A percentile compares a stretch with the other conserved stretches of the same genome.
Evolutionary conservation across 2,113 vertebrate genomes (phyloP).

Genomic region (Hemichromis elongatus): DNA sequence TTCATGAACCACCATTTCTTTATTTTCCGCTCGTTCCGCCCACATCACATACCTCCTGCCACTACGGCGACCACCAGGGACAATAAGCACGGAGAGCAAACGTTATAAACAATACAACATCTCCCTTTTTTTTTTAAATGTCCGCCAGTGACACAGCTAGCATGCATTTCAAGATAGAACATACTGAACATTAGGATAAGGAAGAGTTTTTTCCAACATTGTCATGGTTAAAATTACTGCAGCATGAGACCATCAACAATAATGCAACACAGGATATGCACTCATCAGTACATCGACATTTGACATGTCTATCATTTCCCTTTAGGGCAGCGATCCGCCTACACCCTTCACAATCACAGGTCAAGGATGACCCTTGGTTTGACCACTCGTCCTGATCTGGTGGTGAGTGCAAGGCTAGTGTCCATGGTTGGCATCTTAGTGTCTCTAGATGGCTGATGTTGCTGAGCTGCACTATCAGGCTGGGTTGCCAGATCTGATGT

Average conservation of each 20-base stretch:
- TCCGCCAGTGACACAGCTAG: no score
- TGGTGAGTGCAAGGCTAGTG: not conserved
- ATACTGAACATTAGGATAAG: no score
- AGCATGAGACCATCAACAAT: no score
- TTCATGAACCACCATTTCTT: no score
- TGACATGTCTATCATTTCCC: not conserved
- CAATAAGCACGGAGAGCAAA: not conserved
- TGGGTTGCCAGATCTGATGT: not conserved
- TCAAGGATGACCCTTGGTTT: not conserved
- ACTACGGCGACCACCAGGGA: no score
- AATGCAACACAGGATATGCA: not conserved
- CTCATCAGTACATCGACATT: not conserved
- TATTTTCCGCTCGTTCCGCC: no score
- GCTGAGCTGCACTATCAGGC: not conserved
- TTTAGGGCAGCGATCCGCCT: not conserved
- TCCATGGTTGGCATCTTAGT: not conserved
- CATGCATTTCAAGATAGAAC: no score
- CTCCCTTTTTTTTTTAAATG: no score
- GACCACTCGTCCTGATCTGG: not conserved
- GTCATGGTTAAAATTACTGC: no score
- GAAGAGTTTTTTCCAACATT: no score
- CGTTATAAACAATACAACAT: not conserved
- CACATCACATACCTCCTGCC: no score
- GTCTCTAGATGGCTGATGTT: not conserved
- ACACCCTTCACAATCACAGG: not conserved